A percentile compares a stretch with the other conserved stretches of the same genome.
Conservation (phyloP, 2,113 vertebrate species). For the Halcyon malimbica region DNA sequence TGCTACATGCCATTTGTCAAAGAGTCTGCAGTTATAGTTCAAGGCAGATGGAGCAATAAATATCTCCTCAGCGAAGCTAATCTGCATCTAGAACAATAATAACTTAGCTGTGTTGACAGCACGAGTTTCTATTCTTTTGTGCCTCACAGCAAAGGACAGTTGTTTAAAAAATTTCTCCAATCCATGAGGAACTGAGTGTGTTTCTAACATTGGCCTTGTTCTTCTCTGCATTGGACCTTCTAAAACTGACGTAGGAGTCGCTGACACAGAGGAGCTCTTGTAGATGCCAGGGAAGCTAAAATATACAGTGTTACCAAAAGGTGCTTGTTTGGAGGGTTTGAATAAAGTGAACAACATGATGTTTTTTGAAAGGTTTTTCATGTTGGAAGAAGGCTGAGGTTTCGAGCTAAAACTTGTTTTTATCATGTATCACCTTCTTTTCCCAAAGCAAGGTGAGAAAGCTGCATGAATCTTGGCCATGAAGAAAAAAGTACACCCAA, state of each 20-base stretch:
- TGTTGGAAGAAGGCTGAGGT: not conserved
- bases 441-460: not conserved
- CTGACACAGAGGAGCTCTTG: not conserved
- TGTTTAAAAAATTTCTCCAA: not conserved
- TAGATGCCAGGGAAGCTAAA: not conserved
- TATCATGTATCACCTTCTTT: not conserved
- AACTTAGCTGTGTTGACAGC: not conserved
- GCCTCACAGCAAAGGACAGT: not conserved
- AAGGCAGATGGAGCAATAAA: not conserved
- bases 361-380: not conserved
- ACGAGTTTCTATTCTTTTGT: not conserved
- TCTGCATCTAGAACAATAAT: not conserved
- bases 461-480: not conserved
- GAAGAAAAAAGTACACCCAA: not conserved
- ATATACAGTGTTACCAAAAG: not conserved
- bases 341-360: not conserved
- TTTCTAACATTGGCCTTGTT: not conserved
- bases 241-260: not conserved
- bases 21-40: not conserved
- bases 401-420: not conserved
- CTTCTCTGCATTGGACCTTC: not conserved
- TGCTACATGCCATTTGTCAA: not conserved
- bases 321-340: not conserved
- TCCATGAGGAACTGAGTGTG: not conserved
- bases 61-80: not conserved